These are phyloP conservation scores for Deilephila elpenor DNA, from an alignment of 2,888 invertebrate genomes.

Conservation along the genomic window DNA sequence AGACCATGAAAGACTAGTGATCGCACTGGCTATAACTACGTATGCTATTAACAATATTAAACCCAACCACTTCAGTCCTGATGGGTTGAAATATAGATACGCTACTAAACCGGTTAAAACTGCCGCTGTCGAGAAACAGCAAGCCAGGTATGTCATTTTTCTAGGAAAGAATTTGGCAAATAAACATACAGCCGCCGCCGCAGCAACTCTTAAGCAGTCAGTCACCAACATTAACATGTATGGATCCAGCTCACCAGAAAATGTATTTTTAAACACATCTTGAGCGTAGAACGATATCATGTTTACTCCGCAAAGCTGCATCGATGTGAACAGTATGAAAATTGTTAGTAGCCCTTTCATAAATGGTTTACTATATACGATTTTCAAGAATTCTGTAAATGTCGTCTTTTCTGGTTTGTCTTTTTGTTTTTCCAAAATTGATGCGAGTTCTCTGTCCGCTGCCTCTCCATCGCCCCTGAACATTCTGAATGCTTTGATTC, in stretches of 20 bases:
- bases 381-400: conserved; percentile 44
- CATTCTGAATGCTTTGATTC: conserved; percentile 50
- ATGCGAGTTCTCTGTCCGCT: conserved; percentile 54
- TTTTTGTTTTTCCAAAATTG: conserved; percentile 49
- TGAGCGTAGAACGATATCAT: conserved; percentile 59
- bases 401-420: conserved; percentile 40
- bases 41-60: conserved; percentile 52
- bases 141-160: conserved; percentile 49
- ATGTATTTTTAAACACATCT: conserved; percentile 56
- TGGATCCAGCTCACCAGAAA: conserved; percentile 52
- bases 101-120: conserved; percentile 47
- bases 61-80: conserved; percentile 50
- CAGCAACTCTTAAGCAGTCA: conserved; percentile 53
- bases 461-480: conserved; percentile 56
- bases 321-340: conserved; percentile 48
- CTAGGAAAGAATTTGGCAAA: conserved; percentile 53
- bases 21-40: conserved; percentile 48
- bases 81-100: conserved; percentile 49
- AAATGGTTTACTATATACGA: conserved; percentile 54
- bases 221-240: conserved; percentile 56
- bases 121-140: conserved; percentile 46
- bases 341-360: conserved; percentile 46
- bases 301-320: conserved; percentile 61
- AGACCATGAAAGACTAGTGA: conserved; percentile 57
- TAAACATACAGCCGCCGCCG: conserved; percentile 45